phyloP scores from a whole-genome alignment of 2,797 vertebrate species.

The Harpagifer antarcticus region DNA sequence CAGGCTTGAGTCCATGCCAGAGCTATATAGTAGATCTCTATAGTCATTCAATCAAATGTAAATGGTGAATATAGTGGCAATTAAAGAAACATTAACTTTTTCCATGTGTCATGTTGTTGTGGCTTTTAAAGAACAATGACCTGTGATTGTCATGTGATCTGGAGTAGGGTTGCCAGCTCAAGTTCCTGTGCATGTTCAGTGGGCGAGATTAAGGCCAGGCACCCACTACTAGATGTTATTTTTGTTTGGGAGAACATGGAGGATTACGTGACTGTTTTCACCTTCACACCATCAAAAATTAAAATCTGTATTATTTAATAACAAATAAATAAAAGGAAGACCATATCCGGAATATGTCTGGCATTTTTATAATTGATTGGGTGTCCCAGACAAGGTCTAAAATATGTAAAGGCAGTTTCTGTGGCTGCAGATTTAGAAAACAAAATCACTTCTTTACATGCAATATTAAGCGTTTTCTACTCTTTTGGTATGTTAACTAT shows the following conservation, averaged over 20 bases:
- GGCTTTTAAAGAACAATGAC: constrained; percentile 11
- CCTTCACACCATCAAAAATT: background rate
- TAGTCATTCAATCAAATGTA: constrained; percentile 7
- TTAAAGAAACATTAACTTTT: background rate
- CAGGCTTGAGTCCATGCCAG: background rate
- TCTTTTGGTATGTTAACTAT: background rate
- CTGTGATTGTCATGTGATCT: constrained; percentile 36
- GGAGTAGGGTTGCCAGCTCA: constrained; percentile 16
- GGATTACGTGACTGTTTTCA: background rate
- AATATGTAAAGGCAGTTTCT: background rate
- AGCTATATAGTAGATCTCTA: background rate
- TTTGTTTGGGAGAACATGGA: background rate
- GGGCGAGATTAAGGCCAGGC: constrained; percentile 16
- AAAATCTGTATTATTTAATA: background rate
- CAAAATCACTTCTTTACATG: background rate
- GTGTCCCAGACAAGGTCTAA: constrained; percentile 7
- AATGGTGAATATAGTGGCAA: background rate
- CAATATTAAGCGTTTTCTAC: background rate
- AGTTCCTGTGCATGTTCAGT: background rate
- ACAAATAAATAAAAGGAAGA: background rate
- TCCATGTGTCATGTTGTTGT: background rate
- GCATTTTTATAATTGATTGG: background rate
- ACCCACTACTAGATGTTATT: background rate
- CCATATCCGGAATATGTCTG: background rate
- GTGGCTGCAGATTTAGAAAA: background rate